A percentile compares a stretch with the other conserved stretches of the same genome.
phyloP scores from a whole-genome alignment of 2,888 invertebrate species.

The Nasonia oneida region DNA sequence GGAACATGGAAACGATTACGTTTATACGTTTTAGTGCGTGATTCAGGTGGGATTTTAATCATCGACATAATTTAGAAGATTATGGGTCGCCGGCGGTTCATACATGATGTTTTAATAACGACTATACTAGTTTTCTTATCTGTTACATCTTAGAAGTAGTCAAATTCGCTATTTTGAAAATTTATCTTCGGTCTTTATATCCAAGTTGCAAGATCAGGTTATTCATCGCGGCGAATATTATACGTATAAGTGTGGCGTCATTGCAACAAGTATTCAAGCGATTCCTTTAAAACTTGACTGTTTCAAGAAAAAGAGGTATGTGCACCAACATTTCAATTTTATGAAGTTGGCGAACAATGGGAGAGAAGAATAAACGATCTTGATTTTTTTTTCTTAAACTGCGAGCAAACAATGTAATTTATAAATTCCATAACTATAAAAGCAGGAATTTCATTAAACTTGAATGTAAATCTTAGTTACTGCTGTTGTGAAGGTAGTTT shows the following conservation, averaged over 20 bases:
- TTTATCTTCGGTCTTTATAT: neutral
- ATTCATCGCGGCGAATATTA: neutral
- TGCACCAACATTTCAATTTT: neutral
- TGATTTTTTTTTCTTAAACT: constrained; percentile 8
- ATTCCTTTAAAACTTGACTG: neutral
- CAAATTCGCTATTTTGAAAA: neutral
- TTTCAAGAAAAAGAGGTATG: neutral
- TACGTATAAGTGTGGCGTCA: no score
- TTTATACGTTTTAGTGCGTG: neutral
- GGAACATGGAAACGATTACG: neutral
- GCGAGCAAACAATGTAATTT: neutral
- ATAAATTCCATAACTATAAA: constrained; percentile 17
- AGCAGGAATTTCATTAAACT: constrained; percentile 20
- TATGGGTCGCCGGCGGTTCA: neutral
- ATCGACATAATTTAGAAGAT: neutral
- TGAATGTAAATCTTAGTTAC: neutral
- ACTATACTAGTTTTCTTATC: neutral
- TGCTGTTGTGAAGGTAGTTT: neutral
- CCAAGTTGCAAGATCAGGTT: neutral
- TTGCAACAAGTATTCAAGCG: neutral
- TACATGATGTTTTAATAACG: neutral
- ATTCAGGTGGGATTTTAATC: neutral
- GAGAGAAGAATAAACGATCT: neutral
- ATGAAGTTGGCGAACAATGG: neutral
- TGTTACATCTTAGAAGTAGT: neutral